Conservation (phyloP, 2,797 vertebrate species). For the Atherinosoma microstoma region DNA sequence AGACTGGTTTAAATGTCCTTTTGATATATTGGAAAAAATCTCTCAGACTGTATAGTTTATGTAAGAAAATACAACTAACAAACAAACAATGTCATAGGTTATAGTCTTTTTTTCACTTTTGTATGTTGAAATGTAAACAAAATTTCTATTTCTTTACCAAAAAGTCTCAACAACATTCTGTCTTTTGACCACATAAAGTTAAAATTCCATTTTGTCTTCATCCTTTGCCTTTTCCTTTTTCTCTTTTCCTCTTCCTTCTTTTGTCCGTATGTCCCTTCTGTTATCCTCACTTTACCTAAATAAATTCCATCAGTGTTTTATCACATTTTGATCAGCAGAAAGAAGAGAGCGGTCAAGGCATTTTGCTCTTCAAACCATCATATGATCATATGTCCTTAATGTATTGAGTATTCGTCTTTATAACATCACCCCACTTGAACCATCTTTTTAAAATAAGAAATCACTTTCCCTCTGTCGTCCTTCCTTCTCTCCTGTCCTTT, state of each 20-base stretch:
- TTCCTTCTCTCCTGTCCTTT: neutral
- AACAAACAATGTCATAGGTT: no score
- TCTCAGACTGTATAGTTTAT: no score
- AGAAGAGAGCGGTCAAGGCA: neutral
- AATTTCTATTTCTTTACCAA: neutral
- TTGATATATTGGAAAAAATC: no score
- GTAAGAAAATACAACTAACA: no score
- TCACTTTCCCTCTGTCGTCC: slow-evolving; percentile 6
- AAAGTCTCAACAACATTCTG: neutral
- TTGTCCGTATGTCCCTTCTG: neutral
- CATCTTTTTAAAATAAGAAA: neutral
- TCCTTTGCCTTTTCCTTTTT: neutral
- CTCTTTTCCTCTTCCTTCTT: neutral
- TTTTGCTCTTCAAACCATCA: slow-evolving; percentile 8
- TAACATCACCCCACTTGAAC: slow-evolving; percentile 33
- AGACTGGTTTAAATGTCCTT: neutral
- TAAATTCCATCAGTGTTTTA: neutral
- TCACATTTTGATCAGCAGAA: slow-evolving; percentile 6
- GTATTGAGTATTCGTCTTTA: slow-evolving; percentile 18
- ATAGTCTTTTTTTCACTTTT: neutral
- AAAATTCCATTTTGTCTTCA: neutral
- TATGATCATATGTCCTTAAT: slow-evolving; percentile 68
- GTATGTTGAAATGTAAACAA: neutral
- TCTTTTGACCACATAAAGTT: neutral
- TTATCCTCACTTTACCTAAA: neutral